Conservation (phyloP, 1,140 invertebrate genomes). For the Aphelinus certus region DNA sequence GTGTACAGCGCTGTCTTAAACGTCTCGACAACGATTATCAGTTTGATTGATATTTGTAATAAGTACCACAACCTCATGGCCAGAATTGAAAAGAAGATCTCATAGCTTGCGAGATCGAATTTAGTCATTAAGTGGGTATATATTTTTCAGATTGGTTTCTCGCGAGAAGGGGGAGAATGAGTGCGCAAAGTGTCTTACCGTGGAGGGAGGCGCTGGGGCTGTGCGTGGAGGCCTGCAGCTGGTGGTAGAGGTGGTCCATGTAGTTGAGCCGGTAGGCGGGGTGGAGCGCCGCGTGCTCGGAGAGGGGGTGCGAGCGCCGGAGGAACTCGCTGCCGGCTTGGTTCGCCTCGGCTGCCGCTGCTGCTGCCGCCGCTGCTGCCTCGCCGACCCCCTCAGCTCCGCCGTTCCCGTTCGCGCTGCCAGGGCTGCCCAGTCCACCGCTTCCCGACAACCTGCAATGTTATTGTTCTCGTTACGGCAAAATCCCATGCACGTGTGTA, state of each 20-base stretch:
- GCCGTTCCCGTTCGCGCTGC: conserved; percentile 51
- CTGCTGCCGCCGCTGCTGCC: conserved; percentile 52
- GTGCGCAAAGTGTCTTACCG: conserved; percentile 52
- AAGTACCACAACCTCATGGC: too few species aligned
- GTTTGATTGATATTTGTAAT: too few species aligned
- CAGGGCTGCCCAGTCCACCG: conserved; percentile 58
- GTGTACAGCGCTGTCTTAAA: too few species aligned
- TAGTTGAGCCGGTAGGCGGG: conserved; percentile 65
- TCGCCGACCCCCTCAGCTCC: conserved; percentile 49
- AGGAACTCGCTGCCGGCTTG: conserved; percentile 60
- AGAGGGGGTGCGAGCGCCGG: conserved; percentile 63
- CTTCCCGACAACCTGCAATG: conserved; percentile 60
- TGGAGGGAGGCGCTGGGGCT: conserved; percentile 69
- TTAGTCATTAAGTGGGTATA: too few species aligned
- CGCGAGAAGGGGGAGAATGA: not conserved
- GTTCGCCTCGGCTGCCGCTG: conserved; percentile 48
- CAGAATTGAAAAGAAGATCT: too few species aligned
- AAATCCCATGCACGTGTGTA: too few species aligned
- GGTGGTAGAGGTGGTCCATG: conserved; percentile 67
- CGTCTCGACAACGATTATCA: too few species aligned
- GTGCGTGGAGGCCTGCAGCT: conserved; percentile 65
- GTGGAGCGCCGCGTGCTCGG: conserved; percentile 63
- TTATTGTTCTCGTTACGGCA: too few species aligned
- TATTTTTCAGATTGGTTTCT: not conserved
- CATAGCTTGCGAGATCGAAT: too few species aligned